Conservation (phyloP, 2,888 invertebrate species). For the Gasteruption jaculator region DNA sequence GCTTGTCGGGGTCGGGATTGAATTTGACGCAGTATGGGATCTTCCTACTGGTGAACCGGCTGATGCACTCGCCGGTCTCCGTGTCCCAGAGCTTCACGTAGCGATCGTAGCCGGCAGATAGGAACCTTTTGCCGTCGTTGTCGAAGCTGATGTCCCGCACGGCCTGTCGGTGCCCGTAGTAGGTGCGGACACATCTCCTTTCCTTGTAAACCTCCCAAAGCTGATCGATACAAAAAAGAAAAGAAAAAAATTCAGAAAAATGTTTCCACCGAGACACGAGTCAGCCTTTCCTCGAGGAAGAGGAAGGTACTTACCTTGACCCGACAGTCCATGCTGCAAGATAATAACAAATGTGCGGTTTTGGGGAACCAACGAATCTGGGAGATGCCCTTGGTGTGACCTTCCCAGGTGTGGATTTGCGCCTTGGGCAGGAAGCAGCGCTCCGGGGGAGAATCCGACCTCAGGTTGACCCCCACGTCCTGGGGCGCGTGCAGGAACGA, state of each 20-base stretch:
- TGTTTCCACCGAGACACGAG: neutral
- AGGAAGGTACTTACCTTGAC: constrained; percentile 66
- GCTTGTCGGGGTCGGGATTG: constrained; percentile 95
- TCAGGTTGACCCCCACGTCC: constrained; percentile 85
- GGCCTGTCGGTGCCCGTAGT: constrained; percentile 94
- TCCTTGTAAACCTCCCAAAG: constrained; percentile 98
- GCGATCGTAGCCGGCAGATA: constrained; percentile 96
- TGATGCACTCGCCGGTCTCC: constrained; percentile 84
- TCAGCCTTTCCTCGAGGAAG: neutral
- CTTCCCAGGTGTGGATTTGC: constrained; percentile 93
- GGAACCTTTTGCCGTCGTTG: constrained; percentile 85
- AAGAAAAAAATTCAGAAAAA: constrained; percentile 3
- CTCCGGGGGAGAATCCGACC: constrained; percentile 83
- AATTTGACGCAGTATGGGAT: constrained; percentile 98
- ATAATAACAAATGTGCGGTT: constrained; percentile 90
- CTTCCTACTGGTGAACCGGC: constrained; percentile 90
- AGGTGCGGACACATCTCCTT: constrained; percentile 87
- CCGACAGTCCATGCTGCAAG: constrained; percentile 94
- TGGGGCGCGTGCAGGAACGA: constrained; percentile 91
- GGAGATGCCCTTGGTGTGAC: constrained; percentile 95
- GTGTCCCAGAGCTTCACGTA: constrained; percentile 99
- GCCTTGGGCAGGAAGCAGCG: constrained; percentile 95
- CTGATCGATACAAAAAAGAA: constrained; percentile 49
- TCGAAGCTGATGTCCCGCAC: constrained; percentile 96
- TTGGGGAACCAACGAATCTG: constrained; percentile 92